Evolutionary conservation across 2,113 vertebrate species (phyloP).

Genomic region (Puffinus mauretanicus): DNA sequence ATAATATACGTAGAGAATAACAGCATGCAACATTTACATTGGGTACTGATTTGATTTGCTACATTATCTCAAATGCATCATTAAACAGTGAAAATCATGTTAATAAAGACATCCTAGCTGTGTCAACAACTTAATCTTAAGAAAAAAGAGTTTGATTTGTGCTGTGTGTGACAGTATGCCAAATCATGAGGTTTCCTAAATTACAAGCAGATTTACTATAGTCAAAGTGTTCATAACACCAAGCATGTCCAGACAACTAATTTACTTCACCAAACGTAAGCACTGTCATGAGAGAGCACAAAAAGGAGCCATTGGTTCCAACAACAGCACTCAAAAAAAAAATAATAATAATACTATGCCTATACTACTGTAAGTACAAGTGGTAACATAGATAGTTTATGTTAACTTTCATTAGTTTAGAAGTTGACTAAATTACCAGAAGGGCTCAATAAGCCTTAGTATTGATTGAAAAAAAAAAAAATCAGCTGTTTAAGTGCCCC

Average conservation of each 20-base stretch:
- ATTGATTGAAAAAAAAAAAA: neutral
- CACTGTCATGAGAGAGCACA: neutral
- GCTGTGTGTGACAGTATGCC: neutral
- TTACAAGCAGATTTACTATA: neutral
- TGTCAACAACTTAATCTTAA: constrained; percentile 6
- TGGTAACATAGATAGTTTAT: neutral
- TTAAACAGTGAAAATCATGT: neutral
- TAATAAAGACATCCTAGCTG: neutral
- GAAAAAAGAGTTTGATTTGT: neutral
- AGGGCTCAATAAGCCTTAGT: neutral
- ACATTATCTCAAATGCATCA: neutral
- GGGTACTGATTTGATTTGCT: neutral
- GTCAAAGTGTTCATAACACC: neutral
- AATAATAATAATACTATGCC: neutral
- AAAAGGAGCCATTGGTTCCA: neutral
- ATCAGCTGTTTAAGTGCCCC: neutral
- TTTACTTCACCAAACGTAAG: neutral
- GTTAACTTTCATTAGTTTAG: neutral
- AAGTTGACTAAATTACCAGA: neutral
- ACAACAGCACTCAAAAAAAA: neutral
- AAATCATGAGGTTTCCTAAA: constrained; percentile 11
- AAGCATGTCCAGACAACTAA: neutral
- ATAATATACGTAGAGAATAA: neutral
- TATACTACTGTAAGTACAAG: neutral
- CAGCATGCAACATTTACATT: neutral